These are phyloP conservation scores for Leptinotarsa defecta DNA, from an alignment of 1,140 invertebrate genomes.

Conservation along the genomic window DNA sequence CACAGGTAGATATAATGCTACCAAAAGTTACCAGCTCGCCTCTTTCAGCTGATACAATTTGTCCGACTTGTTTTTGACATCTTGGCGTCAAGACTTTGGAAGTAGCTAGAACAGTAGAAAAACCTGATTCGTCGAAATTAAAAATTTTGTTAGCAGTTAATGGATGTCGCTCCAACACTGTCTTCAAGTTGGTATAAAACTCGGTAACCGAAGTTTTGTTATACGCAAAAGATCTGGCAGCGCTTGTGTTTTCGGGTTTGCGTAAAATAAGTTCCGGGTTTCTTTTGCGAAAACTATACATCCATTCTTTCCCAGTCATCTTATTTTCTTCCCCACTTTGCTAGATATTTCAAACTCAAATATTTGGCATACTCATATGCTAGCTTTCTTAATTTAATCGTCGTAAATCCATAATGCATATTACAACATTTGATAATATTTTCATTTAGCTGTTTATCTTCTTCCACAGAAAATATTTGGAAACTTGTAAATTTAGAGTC, in stretches of 20 bases:
- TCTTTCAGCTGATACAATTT: slow-evolving; percentile 49
- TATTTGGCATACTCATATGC: slow-evolving; percentile 30
- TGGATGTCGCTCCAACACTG: slow-evolving; percentile 22
- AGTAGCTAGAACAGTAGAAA: slow-evolving; percentile 48
- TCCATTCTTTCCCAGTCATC: slow-evolving; percentile 35
- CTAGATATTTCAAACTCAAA: slow-evolving; percentile 29
- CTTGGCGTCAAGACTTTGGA: slow-evolving; percentile 49
- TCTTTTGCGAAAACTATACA: slow-evolving; percentile 47
- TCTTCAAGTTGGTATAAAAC: slow-evolving; percentile 22
- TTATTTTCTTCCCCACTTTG: slow-evolving; percentile 29
- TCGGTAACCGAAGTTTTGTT: slow-evolving; percentile 25
- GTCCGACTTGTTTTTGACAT: slow-evolving; percentile 51
- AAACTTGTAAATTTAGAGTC: slow-evolving; percentile 13
- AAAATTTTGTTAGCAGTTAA: slow-evolving; percentile 26
- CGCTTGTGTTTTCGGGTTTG: slow-evolving; percentile 24
- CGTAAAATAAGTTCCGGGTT: slow-evolving; percentile 36
- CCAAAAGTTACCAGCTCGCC: slow-evolving; percentile 19
- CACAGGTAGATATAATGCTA: slow-evolving; percentile 51
- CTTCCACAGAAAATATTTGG: slow-evolving; percentile 28
- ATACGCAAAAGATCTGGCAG: slow-evolving; percentile 19
- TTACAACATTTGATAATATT: slow-evolving; percentile 30
- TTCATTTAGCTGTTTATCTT: slow-evolving; percentile 27
- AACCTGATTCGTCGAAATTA: slow-evolving; percentile 24
- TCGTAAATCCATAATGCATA: slow-evolving; percentile 36
- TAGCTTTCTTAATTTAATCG: slow-evolving; percentile 26